Evolutionary conservation across 23 tunicate genomes (phyloP), one percentile per base, ranked within the genome.

Genomic region (Aplidium turbinatum): DNA sequence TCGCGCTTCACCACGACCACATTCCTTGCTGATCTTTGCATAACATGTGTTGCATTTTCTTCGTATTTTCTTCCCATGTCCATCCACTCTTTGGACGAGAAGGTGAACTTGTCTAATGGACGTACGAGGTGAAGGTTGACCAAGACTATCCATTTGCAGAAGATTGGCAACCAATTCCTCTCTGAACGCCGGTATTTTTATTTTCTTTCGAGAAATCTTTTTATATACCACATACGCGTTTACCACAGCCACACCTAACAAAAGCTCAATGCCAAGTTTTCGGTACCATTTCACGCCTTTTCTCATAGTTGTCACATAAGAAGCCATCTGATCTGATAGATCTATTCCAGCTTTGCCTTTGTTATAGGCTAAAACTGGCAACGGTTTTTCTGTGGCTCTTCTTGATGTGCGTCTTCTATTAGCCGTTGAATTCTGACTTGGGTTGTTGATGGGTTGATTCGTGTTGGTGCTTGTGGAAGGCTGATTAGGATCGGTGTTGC

Each of bases 271-370:
- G 50, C 50, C 72, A 18, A 65, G 72, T 21, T 36, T 35, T 48
- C 72, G 50, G 38, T 65, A 36, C 77, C 77, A 71, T 71, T 71
- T 71, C 25, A 71, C 34, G 47, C 77, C 77, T 52, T 71, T 71
- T 52, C 77, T 25, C 58, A 71, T 60, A 28, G 61, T 16, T 23
- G 62, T 48, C 31, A 61, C 77, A 71, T 26, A 71, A 31, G 77
- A 71, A 0, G 77, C 61, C 77, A 71, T 71, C 36, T 71, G 77
- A 35, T 71, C 36, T 11, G 72, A 65, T 50, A 36, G 36, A 36
- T 65, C 72, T 18, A 65, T 65, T 11, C 72, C 72, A 27, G 50
- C 19, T 65, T 65, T 65, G 72, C 72, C 50, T 65, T 65, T 65
- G 50, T 36, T 65, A 50, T 65, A 65, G 50, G 72, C 72, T 28